A percentile compares a stretch with the other conserved stretches of the same genome.
These are phyloP conservation scores for Narcine bancroftii DNA, from an alignment of 2,113 vertebrate genomes.

Conservation along the genomic window DNA sequence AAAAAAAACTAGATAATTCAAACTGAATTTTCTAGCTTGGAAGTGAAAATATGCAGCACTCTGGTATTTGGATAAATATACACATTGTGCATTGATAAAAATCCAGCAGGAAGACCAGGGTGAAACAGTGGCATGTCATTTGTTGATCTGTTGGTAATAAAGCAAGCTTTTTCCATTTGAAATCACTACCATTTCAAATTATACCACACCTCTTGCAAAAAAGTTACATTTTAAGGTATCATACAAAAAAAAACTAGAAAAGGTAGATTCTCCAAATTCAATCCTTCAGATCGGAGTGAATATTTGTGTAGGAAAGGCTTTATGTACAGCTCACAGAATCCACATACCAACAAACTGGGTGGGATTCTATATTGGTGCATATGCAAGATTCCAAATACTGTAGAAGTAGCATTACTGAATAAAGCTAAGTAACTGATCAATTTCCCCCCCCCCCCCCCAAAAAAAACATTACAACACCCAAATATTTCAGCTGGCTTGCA, in stretches of 20 bases:
- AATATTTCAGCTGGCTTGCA: not conserved
- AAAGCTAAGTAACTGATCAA: slow-evolving; percentile 20
- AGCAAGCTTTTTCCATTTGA: not conserved
- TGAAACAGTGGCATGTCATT: slow-evolving; percentile 17
- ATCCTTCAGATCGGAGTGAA: slow-evolving; percentile 27
- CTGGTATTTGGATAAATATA: slow-evolving; percentile 21
- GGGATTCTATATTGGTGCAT: slow-evolving; percentile 39
- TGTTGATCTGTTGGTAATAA: slow-evolving; percentile 3
- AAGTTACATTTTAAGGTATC: not conserved
- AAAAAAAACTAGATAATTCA: slow-evolving; percentile 29
- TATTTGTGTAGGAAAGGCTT: slow-evolving; percentile 32
- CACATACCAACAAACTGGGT: slow-evolving; percentile 36
- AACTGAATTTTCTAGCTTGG: slow-evolving; percentile 9
- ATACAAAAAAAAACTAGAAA: slow-evolving; percentile 25
- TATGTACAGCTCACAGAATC: slow-evolving; percentile 36
- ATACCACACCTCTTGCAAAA: not conserved
- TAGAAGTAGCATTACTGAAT: not conserved
- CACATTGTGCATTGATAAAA: slow-evolving; percentile 33
- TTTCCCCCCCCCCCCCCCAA: not conserved
- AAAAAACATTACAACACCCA: slow-evolving; percentile 8
- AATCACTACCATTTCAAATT: not conserved
- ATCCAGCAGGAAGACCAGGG: slow-evolving; percentile 12
- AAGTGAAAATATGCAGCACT: slow-evolving; percentile 23
- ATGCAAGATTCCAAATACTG: slow-evolving; percentile 10
- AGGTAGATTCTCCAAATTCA: slow-evolving; percentile 39